Conservation (phyloP, 2,113 vertebrate species). For the Ammodramus savannarum region DNA sequence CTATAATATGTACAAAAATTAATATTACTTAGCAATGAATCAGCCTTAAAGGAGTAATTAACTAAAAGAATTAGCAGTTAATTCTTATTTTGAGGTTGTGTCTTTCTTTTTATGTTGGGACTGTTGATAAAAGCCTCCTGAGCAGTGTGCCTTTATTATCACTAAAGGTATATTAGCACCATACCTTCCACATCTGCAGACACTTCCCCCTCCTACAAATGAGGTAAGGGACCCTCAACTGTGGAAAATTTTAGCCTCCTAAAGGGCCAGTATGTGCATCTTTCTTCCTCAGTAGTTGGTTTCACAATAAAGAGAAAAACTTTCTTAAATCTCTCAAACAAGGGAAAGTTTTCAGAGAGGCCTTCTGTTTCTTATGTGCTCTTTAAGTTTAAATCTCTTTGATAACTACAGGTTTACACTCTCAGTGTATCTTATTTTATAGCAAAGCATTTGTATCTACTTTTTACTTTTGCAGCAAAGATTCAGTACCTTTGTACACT, state of each 20-base stretch:
- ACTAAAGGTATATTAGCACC: background rate
- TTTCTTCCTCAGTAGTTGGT: background rate
- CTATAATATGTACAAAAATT: background rate
- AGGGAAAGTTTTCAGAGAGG: background rate
- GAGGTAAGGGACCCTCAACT: background rate
- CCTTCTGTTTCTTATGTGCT: background rate
- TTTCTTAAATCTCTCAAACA: background rate
- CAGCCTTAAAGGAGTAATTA: slow-evolving; percentile 2
- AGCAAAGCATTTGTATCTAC: background rate
- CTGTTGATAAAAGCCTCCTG: background rate
- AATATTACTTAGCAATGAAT: background rate
- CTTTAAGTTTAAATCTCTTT: background rate
- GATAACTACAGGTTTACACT: background rate
- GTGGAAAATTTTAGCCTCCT: background rate
- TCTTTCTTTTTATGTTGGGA: background rate
- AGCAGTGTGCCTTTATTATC: background rate
- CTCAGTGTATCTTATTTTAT: background rate
- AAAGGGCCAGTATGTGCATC: background rate
- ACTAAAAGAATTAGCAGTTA: slow-evolving; percentile 27
- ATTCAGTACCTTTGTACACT: background rate
- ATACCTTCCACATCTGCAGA: background rate
- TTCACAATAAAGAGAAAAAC: background rate
- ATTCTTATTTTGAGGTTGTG: background rate
- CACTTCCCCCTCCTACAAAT: background rate
- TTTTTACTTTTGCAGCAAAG: background rate